Percentiles rank a stretch among this genome's conserved stretches.
phyloP scores from a whole-genome alignment of 2,113 vertebrate genomes.

The Platichthys flesus region DNA sequence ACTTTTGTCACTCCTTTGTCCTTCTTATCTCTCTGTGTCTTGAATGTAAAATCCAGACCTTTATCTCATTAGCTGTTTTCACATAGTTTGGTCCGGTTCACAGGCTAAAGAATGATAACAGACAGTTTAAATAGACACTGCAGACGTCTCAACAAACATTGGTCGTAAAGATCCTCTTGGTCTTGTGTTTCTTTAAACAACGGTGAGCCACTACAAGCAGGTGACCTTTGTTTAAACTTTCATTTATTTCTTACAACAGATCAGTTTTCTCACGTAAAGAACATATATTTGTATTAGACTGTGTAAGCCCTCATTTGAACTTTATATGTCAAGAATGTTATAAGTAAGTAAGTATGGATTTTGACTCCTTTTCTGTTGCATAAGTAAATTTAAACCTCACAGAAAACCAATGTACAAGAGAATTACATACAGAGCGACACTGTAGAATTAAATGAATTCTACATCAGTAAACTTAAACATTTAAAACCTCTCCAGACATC shows the following conservation, averaged over 20 bases:
- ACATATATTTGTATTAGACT: not conserved
- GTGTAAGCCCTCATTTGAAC: not conserved
- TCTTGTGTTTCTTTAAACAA: not conserved
- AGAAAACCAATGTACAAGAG: no score
- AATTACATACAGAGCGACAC: no score
- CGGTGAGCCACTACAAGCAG: not conserved
- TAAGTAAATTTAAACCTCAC: not conserved
- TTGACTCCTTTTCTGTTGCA: not conserved
- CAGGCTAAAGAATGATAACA: constrained; percentile 10
- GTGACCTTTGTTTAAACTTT: constrained; percentile 23
- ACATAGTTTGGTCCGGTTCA: not conserved
- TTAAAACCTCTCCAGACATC: no score
- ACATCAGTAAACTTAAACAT: no score
- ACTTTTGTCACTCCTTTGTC: constrained; percentile 49
- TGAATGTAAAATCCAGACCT: not conserved
- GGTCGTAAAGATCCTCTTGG: constrained; percentile 5
- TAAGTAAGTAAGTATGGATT: not conserved
- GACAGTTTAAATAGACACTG: constrained; percentile 5
- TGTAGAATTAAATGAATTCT: no score
- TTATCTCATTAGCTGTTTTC: constrained; percentile 20
- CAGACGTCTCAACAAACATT: constrained; percentile 32
- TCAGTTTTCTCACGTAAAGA: not conserved
- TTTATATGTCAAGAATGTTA: not conserved
- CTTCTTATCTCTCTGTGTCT: constrained; percentile 2
- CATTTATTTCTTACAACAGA: not conserved